Percentiles rank a stretch among this genome's conserved stretches.
phyloP scores from a whole-genome alignment of 2,113 vertebrate genomes.

The Takifugu bimaculatus region DNA sequence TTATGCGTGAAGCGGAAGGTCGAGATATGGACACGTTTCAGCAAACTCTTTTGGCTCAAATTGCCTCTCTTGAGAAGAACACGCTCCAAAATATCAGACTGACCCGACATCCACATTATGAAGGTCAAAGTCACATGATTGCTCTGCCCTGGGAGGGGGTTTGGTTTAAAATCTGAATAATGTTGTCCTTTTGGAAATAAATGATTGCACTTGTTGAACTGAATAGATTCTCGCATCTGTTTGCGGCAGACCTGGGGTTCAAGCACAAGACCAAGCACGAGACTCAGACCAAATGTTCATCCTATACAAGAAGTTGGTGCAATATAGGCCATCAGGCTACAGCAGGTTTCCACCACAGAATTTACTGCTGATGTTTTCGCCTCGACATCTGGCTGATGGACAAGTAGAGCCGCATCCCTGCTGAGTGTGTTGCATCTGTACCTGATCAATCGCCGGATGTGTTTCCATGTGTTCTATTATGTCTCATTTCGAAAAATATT shows the following conservation, averaged over 20 bases:
- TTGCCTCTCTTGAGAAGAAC: background rate
- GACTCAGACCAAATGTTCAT: too few relatives aligned
- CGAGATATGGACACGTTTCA: conserved; percentile 23
- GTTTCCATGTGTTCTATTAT: conserved; percentile 27
- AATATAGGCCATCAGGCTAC: background rate
- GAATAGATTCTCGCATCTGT: too few relatives aligned
- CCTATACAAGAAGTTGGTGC: too few relatives aligned
- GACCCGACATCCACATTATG: too few relatives aligned
- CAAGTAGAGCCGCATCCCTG: conserved; percentile 8
- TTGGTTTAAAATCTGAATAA: too few relatives aligned
- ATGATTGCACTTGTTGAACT: too few relatives aligned
- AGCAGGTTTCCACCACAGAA: background rate
- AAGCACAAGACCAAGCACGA: background rate
- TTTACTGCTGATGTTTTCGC: conserved; percentile 22
- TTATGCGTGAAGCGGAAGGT: conserved; percentile 21
- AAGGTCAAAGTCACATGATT: too few relatives aligned
- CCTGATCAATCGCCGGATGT: conserved; percentile 38
- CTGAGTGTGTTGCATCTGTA: conserved; percentile 17
- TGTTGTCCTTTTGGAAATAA: too few relatives aligned
- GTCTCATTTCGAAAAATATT: too few relatives aligned
- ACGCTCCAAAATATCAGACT: background rate
- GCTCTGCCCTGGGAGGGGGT: too few relatives aligned
- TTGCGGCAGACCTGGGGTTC: background rate
- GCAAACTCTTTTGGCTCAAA: background rate
- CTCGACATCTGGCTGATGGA: conserved; percentile 37